Evolutionary conservation across 2,113 vertebrate genomes (phyloP).

Genomic region (Mus pahari): DNA sequence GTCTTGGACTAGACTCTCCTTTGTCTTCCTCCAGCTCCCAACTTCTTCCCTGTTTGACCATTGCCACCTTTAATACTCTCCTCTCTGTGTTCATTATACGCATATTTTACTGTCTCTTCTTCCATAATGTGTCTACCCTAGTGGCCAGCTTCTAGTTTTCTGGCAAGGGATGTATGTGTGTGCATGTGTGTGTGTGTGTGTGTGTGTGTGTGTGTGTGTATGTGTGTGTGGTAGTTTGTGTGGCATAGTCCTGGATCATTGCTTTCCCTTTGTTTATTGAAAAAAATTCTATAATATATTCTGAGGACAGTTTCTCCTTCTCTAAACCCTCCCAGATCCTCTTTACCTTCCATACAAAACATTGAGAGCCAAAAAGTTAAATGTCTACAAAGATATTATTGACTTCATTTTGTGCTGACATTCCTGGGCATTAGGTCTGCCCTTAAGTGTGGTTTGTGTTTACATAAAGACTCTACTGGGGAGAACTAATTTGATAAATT

Average conservation of each 20-base stretch:
- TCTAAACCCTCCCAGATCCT: neutral
- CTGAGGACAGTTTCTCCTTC: neutral
- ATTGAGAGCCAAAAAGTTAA: neutral
- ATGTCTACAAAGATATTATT: neutral
- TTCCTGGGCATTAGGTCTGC: neutral
- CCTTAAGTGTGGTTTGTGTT: neutral
- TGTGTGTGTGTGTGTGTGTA: too few relatives aligned
- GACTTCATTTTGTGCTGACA: neutral
- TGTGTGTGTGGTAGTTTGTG: too few relatives aligned
- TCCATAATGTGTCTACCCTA: neutral
- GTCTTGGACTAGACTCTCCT: too few relatives aligned
- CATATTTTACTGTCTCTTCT: neutral
- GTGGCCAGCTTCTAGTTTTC: neutral
- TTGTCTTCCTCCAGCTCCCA: neutral
- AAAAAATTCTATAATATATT: neutral
- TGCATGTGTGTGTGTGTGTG: neutral
- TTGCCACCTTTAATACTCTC: fast-evolving
- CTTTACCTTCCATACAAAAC: neutral
- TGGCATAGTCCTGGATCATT: neutral
- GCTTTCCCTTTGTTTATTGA: neutral
- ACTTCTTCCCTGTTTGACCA: too few relatives aligned
- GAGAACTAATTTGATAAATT: neutral
- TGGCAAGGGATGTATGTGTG: neutral
- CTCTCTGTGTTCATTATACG: neutral
- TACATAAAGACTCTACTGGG: neutral